Evolutionary conservation across 2,797 vertebrate species (phyloP), one percentile per base, ranked within the genome.

Genomic region (Manis javanica): DNA sequence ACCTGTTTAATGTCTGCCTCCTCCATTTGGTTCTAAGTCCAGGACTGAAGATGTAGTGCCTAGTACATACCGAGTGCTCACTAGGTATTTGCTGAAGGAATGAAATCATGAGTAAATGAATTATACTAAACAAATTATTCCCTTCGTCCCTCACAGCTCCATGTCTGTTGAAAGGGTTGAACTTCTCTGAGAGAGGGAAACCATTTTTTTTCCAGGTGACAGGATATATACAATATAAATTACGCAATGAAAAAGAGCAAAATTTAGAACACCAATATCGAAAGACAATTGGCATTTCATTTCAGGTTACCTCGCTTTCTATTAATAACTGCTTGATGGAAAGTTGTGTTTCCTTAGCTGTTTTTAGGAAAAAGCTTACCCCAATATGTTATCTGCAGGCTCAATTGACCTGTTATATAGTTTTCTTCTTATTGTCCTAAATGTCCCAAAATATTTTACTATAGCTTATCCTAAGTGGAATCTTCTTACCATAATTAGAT

Each of bases 241-340:
- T 49, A 95, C 93, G 26, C 64, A 89, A 42, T 66, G 24, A 86
- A 29, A 86, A 51, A 74, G 26, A 85, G 53, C 51, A 95, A 85
- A 92, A 49, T 55, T 42, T 64, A 86, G n/a, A 83, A 7, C 12
- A 18, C 21, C 63, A 64, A 2, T 64, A 39, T 72, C 37, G 87
- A 81, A 53, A 84, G 16, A 68, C 4, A 34, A 66, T 7, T 37
- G 7, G 10, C 15, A 29, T 81, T 88, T 72, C 39, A 79, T 79
- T 92, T 95, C 51, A 34, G n/a, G 29, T 86, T 64, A 75, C 34
- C 7, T 79, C 23, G 12, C 31, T 87, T 81, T 23, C 11, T 94
- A 37, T 69, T 79, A 87, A 42, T 39, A 7, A 63, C 9, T 29
- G 49, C 39, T 63, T 63, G 84, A 68, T 15, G 64, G 34, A 42